Conservation (phyloP, 2,797 vertebrate genomes). For the Lacerta bilineata region DNA sequence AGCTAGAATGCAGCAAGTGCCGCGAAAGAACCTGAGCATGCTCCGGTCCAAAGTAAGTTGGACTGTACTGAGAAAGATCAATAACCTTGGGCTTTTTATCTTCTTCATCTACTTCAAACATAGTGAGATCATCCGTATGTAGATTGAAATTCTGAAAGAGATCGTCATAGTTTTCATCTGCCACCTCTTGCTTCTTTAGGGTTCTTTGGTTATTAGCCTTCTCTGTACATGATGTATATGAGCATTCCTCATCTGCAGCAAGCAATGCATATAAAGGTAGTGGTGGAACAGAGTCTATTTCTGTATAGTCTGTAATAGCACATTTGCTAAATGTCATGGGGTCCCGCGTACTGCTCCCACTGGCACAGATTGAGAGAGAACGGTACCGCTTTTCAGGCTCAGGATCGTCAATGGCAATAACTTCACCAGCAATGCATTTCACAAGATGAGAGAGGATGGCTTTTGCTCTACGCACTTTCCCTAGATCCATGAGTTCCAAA, state of each 20-base stretch:
- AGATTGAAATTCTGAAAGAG: constrained; percentile 87
- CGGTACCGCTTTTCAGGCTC: constrained; percentile 88
- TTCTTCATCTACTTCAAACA: constrained; percentile 85
- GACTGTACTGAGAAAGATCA: constrained; percentile 94
- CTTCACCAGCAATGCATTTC: constrained; percentile 97
- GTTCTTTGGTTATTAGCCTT: constrained; percentile 80
- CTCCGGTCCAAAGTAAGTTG: constrained; percentile 94
- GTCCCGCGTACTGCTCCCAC: constrained; percentile 93
- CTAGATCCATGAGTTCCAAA: constrained; percentile 97
- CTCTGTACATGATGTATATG: constrained; percentile 81
- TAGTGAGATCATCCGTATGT: constrained; percentile 79
- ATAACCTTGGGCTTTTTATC: constrained; percentile 87
- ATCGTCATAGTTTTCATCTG: constrained; percentile 89
- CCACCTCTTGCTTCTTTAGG: constrained; percentile 81
- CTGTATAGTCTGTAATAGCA: constrained; percentile 90
- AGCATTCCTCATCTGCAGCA: constrained; percentile 91
- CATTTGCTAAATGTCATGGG: constrained; percentile 89
- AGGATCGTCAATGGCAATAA: constrained; percentile 86
- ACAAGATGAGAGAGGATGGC: constrained; percentile 97
- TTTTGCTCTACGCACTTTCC: constrained; percentile 94
- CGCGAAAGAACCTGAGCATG: constrained; percentile 94
- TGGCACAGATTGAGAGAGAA: constrained; percentile 94
- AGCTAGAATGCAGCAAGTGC: constrained; percentile 95
- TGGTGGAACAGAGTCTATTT: constrained; percentile 96
- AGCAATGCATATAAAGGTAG: constrained; percentile 94